A percentile compares a stretch with the other conserved stretches of the same genome.
Evolutionary conservation across 2,797 vertebrate genomes (phyloP).

Genomic region (Crax fasciolata): DNA sequence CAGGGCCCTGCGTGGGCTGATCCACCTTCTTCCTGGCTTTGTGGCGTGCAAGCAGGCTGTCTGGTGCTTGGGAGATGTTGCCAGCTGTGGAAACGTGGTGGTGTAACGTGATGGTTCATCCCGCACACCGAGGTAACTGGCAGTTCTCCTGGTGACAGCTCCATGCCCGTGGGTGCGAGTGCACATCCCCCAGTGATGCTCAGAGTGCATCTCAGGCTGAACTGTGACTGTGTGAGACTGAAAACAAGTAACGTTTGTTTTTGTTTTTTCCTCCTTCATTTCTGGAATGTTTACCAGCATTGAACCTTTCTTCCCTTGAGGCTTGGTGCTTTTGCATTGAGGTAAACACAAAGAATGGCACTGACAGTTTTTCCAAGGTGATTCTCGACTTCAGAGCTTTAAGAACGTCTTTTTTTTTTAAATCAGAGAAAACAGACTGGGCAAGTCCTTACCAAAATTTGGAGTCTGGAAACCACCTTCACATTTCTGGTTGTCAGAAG

Average conservation of each 20-base stretch:
- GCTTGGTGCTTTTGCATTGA: not conserved
- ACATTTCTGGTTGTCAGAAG: not conserved
- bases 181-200: not conserved
- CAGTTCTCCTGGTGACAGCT: rapidly evolving
- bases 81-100: rapidly evolving
- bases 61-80: not conserved
- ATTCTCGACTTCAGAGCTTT: not conserved
- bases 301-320: not conserved
- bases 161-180: rapidly evolving
- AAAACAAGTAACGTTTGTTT: not conserved
- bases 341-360: not conserved
- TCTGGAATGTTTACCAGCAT: not conserved
- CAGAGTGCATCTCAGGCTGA: not conserved
- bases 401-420: not conserved
- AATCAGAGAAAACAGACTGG: not conserved
- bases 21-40: not conserved
- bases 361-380: not conserved
- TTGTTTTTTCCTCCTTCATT: rapidly evolving
- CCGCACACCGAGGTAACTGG: rapidly evolving
- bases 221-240: not conserved
- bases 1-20: not conserved
- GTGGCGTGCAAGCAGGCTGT: not conserved
- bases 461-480: not conserved
- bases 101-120: not conserved
- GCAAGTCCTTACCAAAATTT: not conserved